Conservation (phyloP, 2,797 vertebrate genomes). For the Cephalopachus bancanus region DNA sequence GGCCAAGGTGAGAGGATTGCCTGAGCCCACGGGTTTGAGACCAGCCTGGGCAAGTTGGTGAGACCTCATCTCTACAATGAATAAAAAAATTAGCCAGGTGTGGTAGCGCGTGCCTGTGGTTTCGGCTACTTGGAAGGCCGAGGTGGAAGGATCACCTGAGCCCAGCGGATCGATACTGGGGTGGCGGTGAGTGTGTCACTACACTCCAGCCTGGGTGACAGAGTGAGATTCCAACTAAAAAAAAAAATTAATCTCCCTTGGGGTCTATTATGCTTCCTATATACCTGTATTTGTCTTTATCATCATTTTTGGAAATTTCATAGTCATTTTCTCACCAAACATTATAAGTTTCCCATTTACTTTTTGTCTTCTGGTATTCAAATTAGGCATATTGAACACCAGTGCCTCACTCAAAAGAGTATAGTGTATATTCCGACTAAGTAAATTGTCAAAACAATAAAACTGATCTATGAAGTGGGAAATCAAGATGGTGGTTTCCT, state of each 20-base stretch:
- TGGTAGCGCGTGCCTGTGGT: too few species aligned
- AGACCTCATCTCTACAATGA: too few species aligned
- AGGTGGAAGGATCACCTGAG: too few species aligned
- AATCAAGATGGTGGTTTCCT: not conserved
- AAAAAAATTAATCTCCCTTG: not conserved
- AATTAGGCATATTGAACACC: not conserved
- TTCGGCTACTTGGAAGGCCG: too few species aligned
- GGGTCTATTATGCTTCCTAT: not conserved
- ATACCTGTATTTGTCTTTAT: not conserved
- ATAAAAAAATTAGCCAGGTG: too few species aligned
- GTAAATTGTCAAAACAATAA: conserved; percentile 32
- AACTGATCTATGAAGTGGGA: conserved; percentile 25
- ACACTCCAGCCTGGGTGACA: too few species aligned
- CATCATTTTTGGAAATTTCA: not conserved
- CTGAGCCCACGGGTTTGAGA: too few species aligned
- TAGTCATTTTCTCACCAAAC: conserved; percentile 36
- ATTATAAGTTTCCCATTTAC: not conserved
- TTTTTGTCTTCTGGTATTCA: conserved; percentile 34
- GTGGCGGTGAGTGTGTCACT: too few species aligned
- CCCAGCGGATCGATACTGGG: too few species aligned
- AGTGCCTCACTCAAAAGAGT: not conserved
- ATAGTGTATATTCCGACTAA: not conserved
- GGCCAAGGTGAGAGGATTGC: too few species aligned
- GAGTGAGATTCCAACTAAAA: too few species aligned
- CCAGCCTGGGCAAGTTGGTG: too few species aligned